Base-by-base conservation (phyloP, 2,888 invertebrate genomes). In the Drosophila cyrtoloma region DNA sequence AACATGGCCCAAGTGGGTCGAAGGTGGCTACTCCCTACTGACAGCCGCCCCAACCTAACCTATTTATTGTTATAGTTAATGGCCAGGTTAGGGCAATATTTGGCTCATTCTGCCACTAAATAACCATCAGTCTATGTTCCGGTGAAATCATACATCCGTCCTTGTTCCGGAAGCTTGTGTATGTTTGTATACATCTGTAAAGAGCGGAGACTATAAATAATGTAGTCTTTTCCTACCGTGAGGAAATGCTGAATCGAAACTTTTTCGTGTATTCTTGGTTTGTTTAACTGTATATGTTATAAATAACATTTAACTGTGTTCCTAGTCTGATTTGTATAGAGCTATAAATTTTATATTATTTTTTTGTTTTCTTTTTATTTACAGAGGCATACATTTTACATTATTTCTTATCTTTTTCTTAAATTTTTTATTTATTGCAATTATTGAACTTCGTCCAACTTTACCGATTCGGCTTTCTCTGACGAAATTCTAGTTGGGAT, bases 381-480 rank as follows among this genome's bases (percentile, higher is more conserved):
- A 14, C 19, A 19, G 2, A 39, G 9, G 9, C 19, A 39, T 4
- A 9, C 5, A 5, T 10, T 44, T 44, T 44, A 14, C n/a, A 12
- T 12, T n/a, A n/a, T 42, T 7, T 9, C 33, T 1, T 33, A 33
- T 33, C 6, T 26, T 47, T 7, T 7, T 26, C 37, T 65, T 4
- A n/a, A 1, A 39, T 12, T 26, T 16, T 1, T 28, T 9, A 30
- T 32, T 32, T n/a, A 30, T 37, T 28, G 39, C 37, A 14, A 3
- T 51, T 19, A 28, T 16, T 55, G 32, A 47, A 28, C 39, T 52
- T 57, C 9, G 28, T 4, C 12, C 47, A 44, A 26, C 39, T 44
- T 65, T 64, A 78, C 77, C 78, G 39, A 39, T 47, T 26, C 68
- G 81, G 65, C 44, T 66, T 60, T 73, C 70, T 69, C 72, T 77